Evolutionary conservation across 1,140 invertebrate species (phyloP), one percentile per base, ranked within the genome.

Genomic region (Drosophila watanabei): DNA sequence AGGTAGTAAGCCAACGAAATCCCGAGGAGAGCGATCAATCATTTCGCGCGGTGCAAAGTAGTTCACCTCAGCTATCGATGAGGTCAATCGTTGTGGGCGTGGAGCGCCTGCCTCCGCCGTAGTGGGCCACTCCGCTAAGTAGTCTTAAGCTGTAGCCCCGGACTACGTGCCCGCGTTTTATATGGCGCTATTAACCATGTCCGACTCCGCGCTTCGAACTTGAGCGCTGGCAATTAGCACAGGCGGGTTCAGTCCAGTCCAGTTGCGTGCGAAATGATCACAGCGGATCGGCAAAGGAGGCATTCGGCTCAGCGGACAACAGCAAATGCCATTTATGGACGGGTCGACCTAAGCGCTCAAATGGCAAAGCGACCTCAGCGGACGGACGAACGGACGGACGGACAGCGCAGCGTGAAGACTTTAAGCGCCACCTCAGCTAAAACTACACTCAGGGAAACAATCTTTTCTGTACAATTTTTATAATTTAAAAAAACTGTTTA

Each of bases 141-240:
- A 79, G 75, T 61, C 68, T 75, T 89, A 88, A 88, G 72, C 75
- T 79, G 35, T 45, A 41, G 45, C 45, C 54, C 20, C 33, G 58
- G 46, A 61, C 54, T 81, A 89, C 85, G 86, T 89, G 85, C 79
- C 58, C 77, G 86, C 79, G 51, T 81, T 89, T 65, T 61, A 62
- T 65, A 89, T 79, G 86, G 77, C 82, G 45, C 75, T 66, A 64
- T 89, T 89, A 90, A 58, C 65, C 76, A 79, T 80, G 77, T 75
- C 57, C 70, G 69, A 73, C 56, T 73, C 71, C 11, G 56, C 32
- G 71, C 63, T 68, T 59, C 72, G 85, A 79, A 75, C 73, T 75
- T 83, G 61, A 89, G 72, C 75, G 39, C 78, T 79, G 83, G 81
- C 82, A 89, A 89, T 89, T 90, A 89, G 85, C 85, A 87, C 83